phyloP scores from a whole-genome alignment of 2,797 vertebrate genomes.

The Arctocebus calabarensis region DNA sequence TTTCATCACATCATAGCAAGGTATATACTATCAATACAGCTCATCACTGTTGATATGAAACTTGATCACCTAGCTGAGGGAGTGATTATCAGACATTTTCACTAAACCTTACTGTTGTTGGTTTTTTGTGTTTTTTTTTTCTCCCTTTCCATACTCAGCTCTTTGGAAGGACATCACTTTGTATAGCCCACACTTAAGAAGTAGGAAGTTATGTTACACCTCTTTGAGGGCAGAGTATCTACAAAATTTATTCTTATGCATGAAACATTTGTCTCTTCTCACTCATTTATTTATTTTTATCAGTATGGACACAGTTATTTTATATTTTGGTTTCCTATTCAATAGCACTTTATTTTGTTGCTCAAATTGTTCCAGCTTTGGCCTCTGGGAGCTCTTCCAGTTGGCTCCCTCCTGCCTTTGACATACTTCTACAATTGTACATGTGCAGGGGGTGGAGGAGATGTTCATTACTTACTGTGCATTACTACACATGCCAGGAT shows the following conservation, averaged over 20 bases:
- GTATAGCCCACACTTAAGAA: neutral
- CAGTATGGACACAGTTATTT: neutral
- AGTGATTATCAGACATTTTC: neutral
- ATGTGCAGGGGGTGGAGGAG: accelerated
- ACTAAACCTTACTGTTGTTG: neutral
- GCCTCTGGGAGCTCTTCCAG: neutral
- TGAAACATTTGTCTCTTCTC: neutral
- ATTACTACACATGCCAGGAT: neutral
- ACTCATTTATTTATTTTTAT: neutral
- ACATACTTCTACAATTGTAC: neutral
- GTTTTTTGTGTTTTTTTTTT: neutral
- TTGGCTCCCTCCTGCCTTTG: neutral
- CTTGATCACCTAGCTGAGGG: neutral
- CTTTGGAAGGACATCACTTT: neutral
- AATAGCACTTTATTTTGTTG: neutral
- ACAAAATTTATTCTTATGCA: neutral
- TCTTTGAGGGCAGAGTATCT: neutral
- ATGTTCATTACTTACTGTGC: neutral
- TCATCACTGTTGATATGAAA: neutral
- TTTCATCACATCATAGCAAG: neutral
- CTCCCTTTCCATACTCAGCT: neutral
- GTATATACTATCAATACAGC: accelerated
- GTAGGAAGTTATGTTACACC: neutral
- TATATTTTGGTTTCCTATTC: neutral
- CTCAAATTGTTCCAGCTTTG: neutral